Percentiles rank a stretch among this genome's conserved stretches.
Evolutionary conservation across 2,888 invertebrate genomes (phyloP).

Genomic region (Cetonia aurata): DNA sequence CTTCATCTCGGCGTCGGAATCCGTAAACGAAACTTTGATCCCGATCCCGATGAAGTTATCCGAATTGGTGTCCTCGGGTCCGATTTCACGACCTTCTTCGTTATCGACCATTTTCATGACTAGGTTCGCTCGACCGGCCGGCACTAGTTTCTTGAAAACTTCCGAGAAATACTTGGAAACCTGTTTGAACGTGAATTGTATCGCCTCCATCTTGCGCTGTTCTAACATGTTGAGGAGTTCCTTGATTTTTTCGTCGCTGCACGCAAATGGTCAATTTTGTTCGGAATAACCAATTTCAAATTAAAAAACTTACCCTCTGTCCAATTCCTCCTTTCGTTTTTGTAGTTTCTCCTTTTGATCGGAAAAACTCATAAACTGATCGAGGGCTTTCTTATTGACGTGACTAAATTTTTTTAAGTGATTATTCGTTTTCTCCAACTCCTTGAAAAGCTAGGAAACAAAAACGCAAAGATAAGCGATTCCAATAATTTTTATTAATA

Average conservation of each 20-base stretch:
- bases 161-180: conserved; percentile 97
- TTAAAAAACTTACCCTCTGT: conserved; percentile 79
- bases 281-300: neutral
- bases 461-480: neutral
- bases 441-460: conserved; percentile 85
- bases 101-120: conserved; percentile 90
- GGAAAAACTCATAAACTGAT: conserved; percentile 98
- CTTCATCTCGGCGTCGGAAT: conserved; percentile 94
- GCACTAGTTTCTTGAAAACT: conserved; percentile 97
- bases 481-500: no score
- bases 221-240: conserved; percentile 96
- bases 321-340: conserved; percentile 95
- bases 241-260: conserved; percentile 84
- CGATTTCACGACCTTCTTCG: conserved; percentile 75
- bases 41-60: conserved; percentile 91
- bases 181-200: conserved; percentile 99
- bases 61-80: conserved; percentile 75
- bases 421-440: conserved; percentile 95
- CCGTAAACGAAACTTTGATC: conserved; percentile 94
- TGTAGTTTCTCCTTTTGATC: conserved; percentile 98
- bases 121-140: conserved; percentile 92
- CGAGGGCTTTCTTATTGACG: conserved; percentile 99
- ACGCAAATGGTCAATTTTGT: conserved; percentile 49
- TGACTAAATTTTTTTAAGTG: conserved; percentile 99
- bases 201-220: conserved; percentile 97